Evolutionary conservation across 2,797 vertebrate species (phyloP), one percentile per base, ranked within the genome.

Genomic region (Ibycter americanus): DNA sequence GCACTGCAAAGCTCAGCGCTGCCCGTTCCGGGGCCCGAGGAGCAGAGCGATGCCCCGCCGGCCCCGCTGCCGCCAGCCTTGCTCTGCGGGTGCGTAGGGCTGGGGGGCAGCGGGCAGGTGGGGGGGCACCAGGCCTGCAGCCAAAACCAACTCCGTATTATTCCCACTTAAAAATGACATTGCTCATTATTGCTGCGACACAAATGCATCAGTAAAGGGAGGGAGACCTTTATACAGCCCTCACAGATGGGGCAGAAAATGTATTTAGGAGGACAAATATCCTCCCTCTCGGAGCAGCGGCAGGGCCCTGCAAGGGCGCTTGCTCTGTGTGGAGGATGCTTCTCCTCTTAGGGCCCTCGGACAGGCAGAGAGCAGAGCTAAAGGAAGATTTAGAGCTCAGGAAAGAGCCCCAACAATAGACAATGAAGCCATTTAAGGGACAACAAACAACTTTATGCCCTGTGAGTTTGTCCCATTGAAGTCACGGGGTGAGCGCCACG

Each of bases 371-470:
- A 83, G 79, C 44, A 23, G 71, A 55, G 89, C 82, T 26, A 55
- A 11, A 66, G 74, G 93, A 66, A 87, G 93, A 62, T 68, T 70
- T 31, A 78, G 76, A 83, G 88, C 88, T 62, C 80, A 79, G 94
- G 93, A 65, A 91, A 40, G 79, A 83, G 91, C 93, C 82, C 58
- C 56, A 56, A 96, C 95, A 96, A 96, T 96, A 89, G 65, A 97
- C 96, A 97, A 96, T 93, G 93, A 83, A 56, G 77, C 86, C 90
- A 76, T 96, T 94, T 89, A 86, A 86, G 70, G 85, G 72, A 95
- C 85, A 90, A 96, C 90, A 95, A 97, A 96, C 96, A 93, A 93
- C 85, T 95, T 95, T 89, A 49, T 81, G 91, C 89, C 94, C 94
- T 17, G 79, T 23, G 91, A 90, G 89, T 91, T 88, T 46, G 89